Percentiles rank a stretch among this genome's conserved stretches.
Conservation (phyloP, 2,888 invertebrate species). For the Philopedon plagiatum region DNA sequence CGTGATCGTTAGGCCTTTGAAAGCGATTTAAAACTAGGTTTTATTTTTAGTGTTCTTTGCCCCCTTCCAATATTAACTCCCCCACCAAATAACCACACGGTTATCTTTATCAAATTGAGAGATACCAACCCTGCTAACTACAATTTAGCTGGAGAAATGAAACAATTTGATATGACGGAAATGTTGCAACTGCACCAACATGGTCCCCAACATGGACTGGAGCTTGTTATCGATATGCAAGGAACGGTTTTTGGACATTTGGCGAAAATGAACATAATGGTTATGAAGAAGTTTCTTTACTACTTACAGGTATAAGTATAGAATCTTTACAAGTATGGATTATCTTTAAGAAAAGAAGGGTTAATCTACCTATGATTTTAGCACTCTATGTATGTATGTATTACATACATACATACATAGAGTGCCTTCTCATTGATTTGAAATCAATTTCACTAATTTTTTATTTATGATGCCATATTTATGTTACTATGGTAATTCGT, state of each 20-base stretch:
- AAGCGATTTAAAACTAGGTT: too few relatives aligned
- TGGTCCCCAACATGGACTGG: constrained; percentile 73
- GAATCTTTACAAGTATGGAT: background rate
- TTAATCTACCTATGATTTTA: too few relatives aligned
- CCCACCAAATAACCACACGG: constrained; percentile 54
- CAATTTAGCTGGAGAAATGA: constrained; percentile 70
- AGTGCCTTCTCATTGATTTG: too few relatives aligned
- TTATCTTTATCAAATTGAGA: constrained; percentile 60
- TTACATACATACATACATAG: too few relatives aligned
- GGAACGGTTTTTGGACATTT: constrained; percentile 75
- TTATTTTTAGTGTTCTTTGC: background rate
- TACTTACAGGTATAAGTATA: constrained; percentile 74
- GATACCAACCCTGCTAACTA: constrained; percentile 75
- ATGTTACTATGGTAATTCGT: too few relatives aligned
- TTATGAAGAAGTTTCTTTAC: constrained; percentile 76
- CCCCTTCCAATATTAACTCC: background rate
- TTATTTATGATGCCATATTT: too few relatives aligned
- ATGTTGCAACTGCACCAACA: constrained; percentile 73
- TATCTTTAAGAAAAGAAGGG: too few relatives aligned
- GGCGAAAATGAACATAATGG: constrained; percentile 72
- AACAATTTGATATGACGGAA: constrained; percentile 72
- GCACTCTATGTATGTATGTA: too few relatives aligned
- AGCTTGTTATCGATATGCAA: constrained; percentile 77
- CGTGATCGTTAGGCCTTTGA: too few relatives aligned
- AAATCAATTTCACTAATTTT: too few relatives aligned